Conservation (phyloP, 2,797 vertebrate species). For the Aplochiton taeniatus region DNA sequence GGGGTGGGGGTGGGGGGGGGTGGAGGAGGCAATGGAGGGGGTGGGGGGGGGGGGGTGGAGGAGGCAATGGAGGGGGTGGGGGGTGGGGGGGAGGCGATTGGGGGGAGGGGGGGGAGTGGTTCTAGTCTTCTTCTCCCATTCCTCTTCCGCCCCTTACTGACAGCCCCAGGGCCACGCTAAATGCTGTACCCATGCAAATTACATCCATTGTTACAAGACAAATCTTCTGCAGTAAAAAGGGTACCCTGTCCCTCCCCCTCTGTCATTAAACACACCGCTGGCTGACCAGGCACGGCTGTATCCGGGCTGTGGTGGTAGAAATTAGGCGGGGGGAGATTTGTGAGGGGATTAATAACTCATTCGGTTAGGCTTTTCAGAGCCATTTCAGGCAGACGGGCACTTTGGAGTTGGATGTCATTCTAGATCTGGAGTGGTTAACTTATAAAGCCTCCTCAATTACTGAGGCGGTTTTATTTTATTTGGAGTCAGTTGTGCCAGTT, state of each 20-base stretch:
- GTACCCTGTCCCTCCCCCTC: slow-evolving; percentile 34
- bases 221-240: slow-evolving; percentile 62
- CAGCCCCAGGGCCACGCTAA: slow-evolving; percentile 66
- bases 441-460: slow-evolving; percentile 71
- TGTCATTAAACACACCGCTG: slow-evolving; percentile 52
- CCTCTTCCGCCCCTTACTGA: slow-evolving; percentile 48
- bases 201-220: slow-evolving; percentile 68
- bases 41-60: slow-evolving; percentile 26
- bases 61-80: slow-evolving; percentile 1
- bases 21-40: slow-evolving; percentile 24
- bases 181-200: slow-evolving; percentile 75
- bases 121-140: background rate
- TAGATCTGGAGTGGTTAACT: slow-evolving; percentile 69
- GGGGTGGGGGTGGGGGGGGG: slow-evolving; percentile 26
- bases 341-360: slow-evolving; percentile 64
- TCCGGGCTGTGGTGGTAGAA: slow-evolving; percentile 19
- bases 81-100: slow-evolving; percentile 32
- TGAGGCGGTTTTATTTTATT: slow-evolving; percentile 65
- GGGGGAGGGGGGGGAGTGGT: background rate
- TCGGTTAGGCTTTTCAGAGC: slow-evolving; percentile 41
- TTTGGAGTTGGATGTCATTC: slow-evolving; percentile 67
- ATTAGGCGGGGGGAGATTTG: slow-evolving; percentile 51
- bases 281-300: slow-evolving; percentile 61
- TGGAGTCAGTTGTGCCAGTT: slow-evolving; percentile 42
- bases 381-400: slow-evolving; percentile 45